Conservation (phyloP, 2,888 invertebrate genomes). For the Callyntrura guangdongensis region DNA sequence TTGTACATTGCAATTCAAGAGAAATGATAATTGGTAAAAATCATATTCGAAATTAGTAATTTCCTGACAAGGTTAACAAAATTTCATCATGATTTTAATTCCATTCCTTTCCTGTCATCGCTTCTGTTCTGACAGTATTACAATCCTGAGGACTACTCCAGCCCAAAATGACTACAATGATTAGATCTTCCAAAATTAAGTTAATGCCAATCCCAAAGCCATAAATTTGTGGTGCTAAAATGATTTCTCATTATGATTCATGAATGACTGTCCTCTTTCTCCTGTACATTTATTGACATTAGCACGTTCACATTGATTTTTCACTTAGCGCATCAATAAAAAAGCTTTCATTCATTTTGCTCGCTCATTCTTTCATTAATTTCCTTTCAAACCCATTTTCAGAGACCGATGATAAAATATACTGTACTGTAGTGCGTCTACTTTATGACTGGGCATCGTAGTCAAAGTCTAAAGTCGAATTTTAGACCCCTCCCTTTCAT, state of each 20-base stretch:
- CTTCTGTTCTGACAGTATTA: background rate
- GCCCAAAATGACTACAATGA: too few relatives aligned
- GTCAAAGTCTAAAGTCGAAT: background rate
- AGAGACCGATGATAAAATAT: background rate
- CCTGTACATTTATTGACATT: slow-evolving; percentile 13
- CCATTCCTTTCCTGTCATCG: background rate
- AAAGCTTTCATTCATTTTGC: background rate
- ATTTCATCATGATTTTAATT: background rate
- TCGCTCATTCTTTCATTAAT: background rate
- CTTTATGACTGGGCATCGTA: background rate
- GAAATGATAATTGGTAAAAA: too few relatives aligned
- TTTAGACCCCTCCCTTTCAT: slow-evolving; percentile 11
- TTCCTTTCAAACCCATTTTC: background rate
- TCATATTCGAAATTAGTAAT: too few relatives aligned
- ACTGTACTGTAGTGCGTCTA: background rate
- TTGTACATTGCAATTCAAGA: too few relatives aligned
- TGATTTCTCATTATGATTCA: background rate
- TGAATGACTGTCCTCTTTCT: background rate
- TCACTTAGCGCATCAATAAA: background rate
- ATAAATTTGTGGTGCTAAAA: slow-evolving; percentile 7
- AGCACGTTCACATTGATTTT: slow-evolving; percentile 11
- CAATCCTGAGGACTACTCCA: too few relatives aligned
- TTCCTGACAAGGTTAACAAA: too few relatives aligned
- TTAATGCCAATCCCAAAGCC: background rate
- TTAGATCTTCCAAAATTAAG: background rate